Base-by-base conservation (phyloP, 1,140 invertebrate species). In the Procambarus clarkii region DNA sequence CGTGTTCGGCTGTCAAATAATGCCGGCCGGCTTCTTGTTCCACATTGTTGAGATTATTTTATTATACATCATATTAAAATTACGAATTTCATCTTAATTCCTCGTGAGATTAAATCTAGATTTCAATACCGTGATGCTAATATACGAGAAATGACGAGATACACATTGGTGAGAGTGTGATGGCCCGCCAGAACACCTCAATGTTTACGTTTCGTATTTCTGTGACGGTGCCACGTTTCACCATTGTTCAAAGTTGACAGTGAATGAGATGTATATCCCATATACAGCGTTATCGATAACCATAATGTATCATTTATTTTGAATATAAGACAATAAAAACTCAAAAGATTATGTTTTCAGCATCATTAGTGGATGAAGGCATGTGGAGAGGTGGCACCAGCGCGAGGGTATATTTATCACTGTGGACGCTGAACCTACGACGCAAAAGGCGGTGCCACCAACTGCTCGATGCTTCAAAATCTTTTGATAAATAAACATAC, bases 201-300 rank as follows among this genome's bases (percentile, higher is more conserved):
- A 78, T 85, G 89, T 91, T 91, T 91, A 91, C 82, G 89, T 91
- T 91, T 84, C 77, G 76, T 69, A 86, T 79, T 60, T 91, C 82
- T 86, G 58, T 54, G 4, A n/a, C 34, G 88, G 44, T 91, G 89
- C 89, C 89, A 91, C 54, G n/a, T 85, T 4, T 86, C 34, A 54
- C 8, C 48, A 58, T 64, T 50, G 13, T 48, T 74, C 21, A 13
- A 50, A 34, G 4, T 64, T 21, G 2, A 18, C 1, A 18, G 3
- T 21, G 21, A 5, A 64, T 64, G 7, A 9, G 13, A 21, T 64
- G 21, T 2, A 18, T 64, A 18, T 54, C 13, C 50, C 13, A 54
- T 54, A 1, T 54, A 34, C 34, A 34, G 34, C 34, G 34, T 34
- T 34, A 34, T 34, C 34, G 34, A 1, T 34, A 34, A 34, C 1